Conservation (phyloP, 2,113 vertebrate genomes). For the Gavialis gangeticus region DNA sequence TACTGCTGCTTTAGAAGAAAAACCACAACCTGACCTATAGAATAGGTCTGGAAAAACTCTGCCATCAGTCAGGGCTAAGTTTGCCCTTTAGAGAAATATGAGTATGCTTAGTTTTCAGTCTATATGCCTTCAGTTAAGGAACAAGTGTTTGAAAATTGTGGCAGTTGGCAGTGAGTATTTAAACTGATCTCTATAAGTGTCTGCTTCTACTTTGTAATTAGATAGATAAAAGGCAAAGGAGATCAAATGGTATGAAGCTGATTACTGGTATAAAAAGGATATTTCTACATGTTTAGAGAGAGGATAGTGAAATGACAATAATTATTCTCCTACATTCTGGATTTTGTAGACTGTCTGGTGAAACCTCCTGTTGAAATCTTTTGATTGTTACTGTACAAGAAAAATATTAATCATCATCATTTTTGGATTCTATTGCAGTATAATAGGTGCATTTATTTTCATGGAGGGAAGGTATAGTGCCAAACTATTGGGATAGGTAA, state of each 20-base stretch:
- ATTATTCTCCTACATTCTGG: slow-evolving; percentile 27
- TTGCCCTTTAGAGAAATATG: not conserved
- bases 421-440: not conserved
- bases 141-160: slow-evolving; percentile 14
- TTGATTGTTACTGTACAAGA: not conserved
- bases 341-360: slow-evolving; percentile 20
- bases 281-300: slow-evolving; percentile 18
- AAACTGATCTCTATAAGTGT: slow-evolving; percentile 21
- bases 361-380: slow-evolving; percentile 32
- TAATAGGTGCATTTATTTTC: not conserved
- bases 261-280: slow-evolving; percentile 23
- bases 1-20: not conserved
- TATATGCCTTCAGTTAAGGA: not conserved
- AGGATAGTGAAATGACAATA: slow-evolving; percentile 22
- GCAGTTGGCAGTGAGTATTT: not conserved
- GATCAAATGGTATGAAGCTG: slow-evolving; percentile 37
- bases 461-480: not conserved
- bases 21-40: not conserved
- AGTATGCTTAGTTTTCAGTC: not conserved
- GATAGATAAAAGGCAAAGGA: slow-evolving; percentile 13
- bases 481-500: not conserved
- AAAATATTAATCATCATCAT: not conserved
- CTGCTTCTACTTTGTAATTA: slow-evolving; percentile 37
- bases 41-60: not conserved
- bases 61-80: not conserved